Evolutionary conservation across 2,113 vertebrate genomes (phyloP).

Genomic region (Saguinus imperator): DNA sequence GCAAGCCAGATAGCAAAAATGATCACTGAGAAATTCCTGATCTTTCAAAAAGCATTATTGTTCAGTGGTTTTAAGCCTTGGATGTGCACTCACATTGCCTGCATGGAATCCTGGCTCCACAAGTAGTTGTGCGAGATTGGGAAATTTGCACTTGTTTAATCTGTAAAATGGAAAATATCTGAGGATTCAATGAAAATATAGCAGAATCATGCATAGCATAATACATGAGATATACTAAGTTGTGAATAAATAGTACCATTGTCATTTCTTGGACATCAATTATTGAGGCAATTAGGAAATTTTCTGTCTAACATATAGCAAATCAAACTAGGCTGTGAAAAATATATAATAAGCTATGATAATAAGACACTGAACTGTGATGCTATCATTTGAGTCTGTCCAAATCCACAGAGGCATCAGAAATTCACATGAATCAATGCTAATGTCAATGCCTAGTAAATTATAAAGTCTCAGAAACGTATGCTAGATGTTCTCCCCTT

Average conservation of each 20-base stretch:
- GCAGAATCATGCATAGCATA: background rate
- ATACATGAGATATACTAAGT: background rate
- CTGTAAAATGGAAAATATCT: background rate
- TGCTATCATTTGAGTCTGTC: background rate
- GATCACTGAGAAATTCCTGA: background rate
- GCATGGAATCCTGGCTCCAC: background rate
- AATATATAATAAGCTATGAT: background rate
- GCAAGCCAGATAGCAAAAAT: background rate
- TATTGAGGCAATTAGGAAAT: background rate
- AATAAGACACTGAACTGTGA: background rate
- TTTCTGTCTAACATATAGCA: constrained; percentile 5
- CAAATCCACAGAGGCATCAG: background rate
- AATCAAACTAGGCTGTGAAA: background rate
- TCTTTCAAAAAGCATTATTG: background rate
- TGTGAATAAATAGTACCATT: background rate
- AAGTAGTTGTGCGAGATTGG: background rate
- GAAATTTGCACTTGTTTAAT: background rate
- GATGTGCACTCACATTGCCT: background rate
- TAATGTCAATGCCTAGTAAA: background rate
- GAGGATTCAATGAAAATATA: background rate
- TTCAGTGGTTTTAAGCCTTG: background rate
- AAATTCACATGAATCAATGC: background rate
- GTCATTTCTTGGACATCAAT: background rate
- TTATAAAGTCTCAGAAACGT: background rate
- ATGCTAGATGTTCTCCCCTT: background rate